A percentile compares a stretch with the other conserved stretches of the same genome.
Conservation (phyloP, 2,797 vertebrate genomes). For the Erithacus rubecula region DNA sequence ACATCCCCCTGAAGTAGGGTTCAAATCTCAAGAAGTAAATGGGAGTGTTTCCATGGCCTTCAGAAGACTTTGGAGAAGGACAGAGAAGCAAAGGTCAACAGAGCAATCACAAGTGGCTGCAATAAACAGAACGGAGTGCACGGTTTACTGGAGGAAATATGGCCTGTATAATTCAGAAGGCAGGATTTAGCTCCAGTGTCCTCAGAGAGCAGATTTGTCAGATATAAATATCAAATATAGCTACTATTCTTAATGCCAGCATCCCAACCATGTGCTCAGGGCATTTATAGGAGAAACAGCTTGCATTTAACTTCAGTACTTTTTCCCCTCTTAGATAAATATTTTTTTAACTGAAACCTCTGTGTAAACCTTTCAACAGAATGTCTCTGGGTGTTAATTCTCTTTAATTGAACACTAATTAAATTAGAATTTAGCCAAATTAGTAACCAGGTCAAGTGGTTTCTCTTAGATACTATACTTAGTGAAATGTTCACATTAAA, state of each 20-base stretch:
- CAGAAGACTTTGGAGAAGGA: not conserved
- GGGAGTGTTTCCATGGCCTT: not conserved
- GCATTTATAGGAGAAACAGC: slow-evolving; percentile 45
- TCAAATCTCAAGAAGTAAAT: not conserved
- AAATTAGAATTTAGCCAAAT: slow-evolving; percentile 60
- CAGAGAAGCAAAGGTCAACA: slow-evolving; percentile 25
- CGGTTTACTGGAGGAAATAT: slow-evolving; percentile 36
- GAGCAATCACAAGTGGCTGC: slow-evolving; percentile 30
- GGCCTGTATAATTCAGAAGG: slow-evolving; percentile 35
- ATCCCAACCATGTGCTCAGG: slow-evolving; percentile 23
- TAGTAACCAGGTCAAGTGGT: slow-evolving; percentile 48
- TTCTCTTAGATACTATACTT: slow-evolving; percentile 52
- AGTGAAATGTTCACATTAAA: slow-evolving; percentile 40
- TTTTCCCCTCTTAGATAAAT: slow-evolving; percentile 24
- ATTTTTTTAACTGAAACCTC: slow-evolving; percentile 57
- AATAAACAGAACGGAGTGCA: slow-evolving; percentile 40
- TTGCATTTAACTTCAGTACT: slow-evolving; percentile 10
- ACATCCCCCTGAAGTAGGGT: fast-evolving
- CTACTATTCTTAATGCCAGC: slow-evolving; percentile 49
- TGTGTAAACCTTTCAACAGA: slow-evolving; percentile 37
- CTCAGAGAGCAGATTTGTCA: slow-evolving; percentile 22
- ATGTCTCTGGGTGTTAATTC: slow-evolving; percentile 43
- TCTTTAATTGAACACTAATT: slow-evolving; percentile 60
- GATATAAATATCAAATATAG: slow-evolving; percentile 59
- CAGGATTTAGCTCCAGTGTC: slow-evolving; percentile 13